These are phyloP conservation scores for Neocloeon triangulifer DNA, from an alignment of 1,140 invertebrate genomes.

Conservation along the genomic window DNA sequence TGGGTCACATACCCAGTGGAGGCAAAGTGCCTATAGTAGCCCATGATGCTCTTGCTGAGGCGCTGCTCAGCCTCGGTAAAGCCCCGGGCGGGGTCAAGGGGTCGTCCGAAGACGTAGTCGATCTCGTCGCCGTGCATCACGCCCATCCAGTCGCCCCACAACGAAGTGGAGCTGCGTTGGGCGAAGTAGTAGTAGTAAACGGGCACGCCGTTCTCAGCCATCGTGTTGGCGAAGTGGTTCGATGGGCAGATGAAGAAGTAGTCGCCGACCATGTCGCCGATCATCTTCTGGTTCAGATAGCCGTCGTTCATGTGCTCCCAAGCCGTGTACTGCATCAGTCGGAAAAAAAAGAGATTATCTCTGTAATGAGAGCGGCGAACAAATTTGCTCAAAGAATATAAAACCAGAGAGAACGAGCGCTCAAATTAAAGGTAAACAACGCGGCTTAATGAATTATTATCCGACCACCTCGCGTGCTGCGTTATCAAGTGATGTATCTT, in stretches of 20 bases:
- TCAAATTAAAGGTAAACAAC: no score
- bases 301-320: conserved; percentile 68
- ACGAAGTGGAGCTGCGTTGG: conserved; percentile 60
- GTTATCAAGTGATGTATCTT: no score
- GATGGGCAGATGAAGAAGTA: conserved; percentile 87
- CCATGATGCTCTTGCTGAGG: conserved; percentile 64
- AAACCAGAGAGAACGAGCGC: no score
- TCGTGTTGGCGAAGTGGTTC: conserved; percentile 66
- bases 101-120: conserved; percentile 87
- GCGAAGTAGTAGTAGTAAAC: conserved; percentile 89
- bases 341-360: no score
- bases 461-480: no score
- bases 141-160: conserved; percentile 95
- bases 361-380: no score
- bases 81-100: conserved; percentile 56
- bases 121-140: conserved; percentile 94
- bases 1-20: conserved; percentile 59
- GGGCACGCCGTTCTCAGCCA: conserved; percentile 53
- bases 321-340: conserved; percentile 77
- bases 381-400: no score
- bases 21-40: conserved; percentile 66
- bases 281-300: conserved; percentile 57
- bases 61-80: conserved; percentile 64
- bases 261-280: conserved; percentile 74
- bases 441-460: no score